Evolutionary conservation across 2,797 vertebrate species (phyloP).

Genomic region (Sebastiscus tertius): DNA sequence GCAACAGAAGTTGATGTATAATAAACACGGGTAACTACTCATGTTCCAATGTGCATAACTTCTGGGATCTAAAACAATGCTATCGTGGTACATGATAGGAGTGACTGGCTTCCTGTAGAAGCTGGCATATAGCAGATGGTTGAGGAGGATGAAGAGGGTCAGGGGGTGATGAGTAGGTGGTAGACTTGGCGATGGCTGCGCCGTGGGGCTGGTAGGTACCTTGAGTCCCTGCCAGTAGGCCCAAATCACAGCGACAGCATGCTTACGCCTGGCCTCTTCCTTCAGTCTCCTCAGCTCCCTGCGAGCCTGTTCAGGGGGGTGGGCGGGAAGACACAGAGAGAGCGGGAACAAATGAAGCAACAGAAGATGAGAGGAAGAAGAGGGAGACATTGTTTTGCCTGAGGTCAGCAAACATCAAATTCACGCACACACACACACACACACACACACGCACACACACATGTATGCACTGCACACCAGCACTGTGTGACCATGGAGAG

Average conservation of each 20-base stretch:
- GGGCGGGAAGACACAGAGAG: slow-evolving; percentile 54
- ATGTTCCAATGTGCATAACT: background rate
- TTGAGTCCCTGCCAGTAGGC: slow-evolving; percentile 99
- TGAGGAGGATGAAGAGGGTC: slow-evolving; percentile 28
- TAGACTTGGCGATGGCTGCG: slow-evolving; percentile 46
- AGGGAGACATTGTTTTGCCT: slow-evolving; percentile 44
- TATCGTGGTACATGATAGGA: background rate
- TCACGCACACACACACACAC: background rate
- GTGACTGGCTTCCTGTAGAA: slow-evolving; percentile 17
- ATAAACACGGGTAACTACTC: background rate
- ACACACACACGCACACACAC: background rate
- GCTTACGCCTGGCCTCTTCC: slow-evolving; percentile 97
- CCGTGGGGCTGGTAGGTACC: slow-evolving; percentile 84
- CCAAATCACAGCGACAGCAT: slow-evolving; percentile 99
- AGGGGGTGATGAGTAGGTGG: slow-evolving; percentile 40
- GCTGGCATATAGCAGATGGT: background rate
- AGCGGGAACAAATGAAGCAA: slow-evolving; percentile 63
- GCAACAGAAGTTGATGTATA: background rate
- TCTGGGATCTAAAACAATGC: background rate
- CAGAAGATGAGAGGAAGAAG: slow-evolving; percentile 59
- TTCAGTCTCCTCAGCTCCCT: slow-evolving; percentile 98
- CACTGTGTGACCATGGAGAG: slow-evolving; percentile 27
- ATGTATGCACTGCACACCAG: slow-evolving; percentile 37
- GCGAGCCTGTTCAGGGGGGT: slow-evolving; percentile 91
- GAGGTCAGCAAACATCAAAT: slow-evolving; percentile 43